These are phyloP conservation scores for Acromyrmex charruanus DNA, from an alignment of 1,140 invertebrate species.

Conservation along the genomic window DNA sequence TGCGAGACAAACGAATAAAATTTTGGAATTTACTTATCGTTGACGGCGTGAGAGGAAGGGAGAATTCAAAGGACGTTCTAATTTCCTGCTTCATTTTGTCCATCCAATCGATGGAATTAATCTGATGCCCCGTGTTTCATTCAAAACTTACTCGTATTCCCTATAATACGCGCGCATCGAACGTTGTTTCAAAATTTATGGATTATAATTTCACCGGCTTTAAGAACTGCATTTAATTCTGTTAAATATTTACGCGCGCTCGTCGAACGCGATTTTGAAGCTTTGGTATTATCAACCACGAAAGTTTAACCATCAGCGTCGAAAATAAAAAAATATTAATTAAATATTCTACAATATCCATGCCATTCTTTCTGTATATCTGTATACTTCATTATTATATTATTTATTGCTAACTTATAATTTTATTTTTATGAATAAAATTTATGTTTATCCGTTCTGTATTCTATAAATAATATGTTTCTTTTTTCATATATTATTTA, in stretches of 20 bases:
- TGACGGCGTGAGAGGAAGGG: no score
- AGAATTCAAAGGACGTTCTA: not conserved
- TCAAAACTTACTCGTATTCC: slow-evolving; percentile 28
- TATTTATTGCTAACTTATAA: slow-evolving; percentile 19
- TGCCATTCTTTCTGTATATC: not conserved
- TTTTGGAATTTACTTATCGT: not conserved
- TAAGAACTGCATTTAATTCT: slow-evolving; percentile 53
- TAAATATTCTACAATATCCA: slow-evolving; percentile 12
- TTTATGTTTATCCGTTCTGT: not conserved
- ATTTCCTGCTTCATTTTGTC: slow-evolving; percentile 26
- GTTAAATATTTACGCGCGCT: slow-evolving; percentile 51
- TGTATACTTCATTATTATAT: not conserved
- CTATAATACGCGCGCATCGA: slow-evolving; percentile 7
- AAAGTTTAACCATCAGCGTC: not conserved
- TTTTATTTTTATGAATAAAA: slow-evolving; percentile 22
- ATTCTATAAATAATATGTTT: not conserved
- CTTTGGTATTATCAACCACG: not conserved
- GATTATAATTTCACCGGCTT: slow-evolving; percentile 44
- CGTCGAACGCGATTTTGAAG: slow-evolving; percentile 32
- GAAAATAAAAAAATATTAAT: not conserved
- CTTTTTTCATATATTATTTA: not conserved
- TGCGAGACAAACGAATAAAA: not conserved
- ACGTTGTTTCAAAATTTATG: slow-evolving; percentile 37
- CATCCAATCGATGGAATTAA: slow-evolving; percentile 36
- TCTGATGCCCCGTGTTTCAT: slow-evolving; percentile 6